phyloP scores from a whole-genome alignment of 2,888 invertebrate genomes.

The Drosophila testacea region DNA sequence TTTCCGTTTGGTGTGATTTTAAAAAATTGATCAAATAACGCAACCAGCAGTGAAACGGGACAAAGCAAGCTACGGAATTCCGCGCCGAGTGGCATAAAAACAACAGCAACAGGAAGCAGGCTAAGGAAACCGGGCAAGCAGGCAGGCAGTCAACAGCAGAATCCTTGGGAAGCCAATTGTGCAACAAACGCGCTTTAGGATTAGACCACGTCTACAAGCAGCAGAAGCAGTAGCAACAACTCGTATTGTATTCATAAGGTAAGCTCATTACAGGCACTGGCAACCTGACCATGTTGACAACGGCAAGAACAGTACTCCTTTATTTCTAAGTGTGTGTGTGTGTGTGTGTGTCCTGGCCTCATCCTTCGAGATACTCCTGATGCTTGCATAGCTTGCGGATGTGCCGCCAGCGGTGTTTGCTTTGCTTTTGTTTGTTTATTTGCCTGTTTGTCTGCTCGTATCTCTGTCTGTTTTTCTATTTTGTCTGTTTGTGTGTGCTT shows the following conservation, averaged over 20 bases:
- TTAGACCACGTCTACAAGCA: constrained; percentile 41
- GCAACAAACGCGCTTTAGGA: constrained; percentile 64
- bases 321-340: constrained; percentile 8
- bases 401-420: constrained; percentile 73
- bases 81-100: constrained; percentile 62
- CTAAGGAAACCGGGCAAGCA: constrained; percentile 54
- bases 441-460: constrained; percentile 50
- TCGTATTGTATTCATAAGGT: constrained; percentile 68
- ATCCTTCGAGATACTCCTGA: constrained; percentile 45
- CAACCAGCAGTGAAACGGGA: constrained; percentile 43
- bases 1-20: constrained; percentile 67
- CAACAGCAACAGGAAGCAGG: constrained; percentile 65
- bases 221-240: constrained; percentile 41
- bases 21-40: constrained; percentile 61
- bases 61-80: constrained; percentile 66
- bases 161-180: constrained; percentile 64
- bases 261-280: constrained; percentile 71
- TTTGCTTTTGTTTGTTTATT: constrained; percentile 75
- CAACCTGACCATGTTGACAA: constrained; percentile 57
- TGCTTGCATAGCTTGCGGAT: constrained; percentile 59
- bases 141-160: constrained; percentile 28
- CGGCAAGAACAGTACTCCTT: constrained; percentile 20
- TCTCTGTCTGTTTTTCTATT: constrained; percentile 43
- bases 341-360: constrained; percentile 28
- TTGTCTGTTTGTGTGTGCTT: constrained; percentile 54